A percentile compares a stretch with the other conserved stretches of the same genome.
phyloP scores from a whole-genome alignment of 2,888 invertebrate species.

The Labia minor region DNA sequence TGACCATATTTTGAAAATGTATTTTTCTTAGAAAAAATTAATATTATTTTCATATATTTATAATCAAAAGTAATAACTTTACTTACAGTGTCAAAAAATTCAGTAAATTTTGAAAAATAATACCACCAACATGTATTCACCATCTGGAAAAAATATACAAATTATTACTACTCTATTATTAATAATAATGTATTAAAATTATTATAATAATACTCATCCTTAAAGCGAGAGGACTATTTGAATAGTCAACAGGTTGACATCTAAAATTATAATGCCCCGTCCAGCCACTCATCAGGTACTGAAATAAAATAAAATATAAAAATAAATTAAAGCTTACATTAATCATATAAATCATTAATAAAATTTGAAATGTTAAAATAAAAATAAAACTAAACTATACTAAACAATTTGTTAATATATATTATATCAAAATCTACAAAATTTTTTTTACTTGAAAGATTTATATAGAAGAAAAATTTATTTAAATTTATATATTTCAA shows the following conservation, averaged over 20 bases:
- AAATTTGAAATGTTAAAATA: not conserved
- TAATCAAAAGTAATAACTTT: no score
- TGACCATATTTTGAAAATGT: no score
- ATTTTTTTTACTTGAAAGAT: no score
- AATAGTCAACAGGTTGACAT: slow-evolving; percentile 48
- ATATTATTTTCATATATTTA: no score
- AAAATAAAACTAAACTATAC: no score
- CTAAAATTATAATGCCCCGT: slow-evolving; percentile 42
- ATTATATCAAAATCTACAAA: no score
- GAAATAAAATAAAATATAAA: slow-evolving; percentile 28
- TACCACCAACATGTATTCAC: slow-evolving; percentile 92
- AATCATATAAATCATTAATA: not conserved
- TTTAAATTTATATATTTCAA: no score
- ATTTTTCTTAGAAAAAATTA: no score
- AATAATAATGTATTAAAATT: not conserved
- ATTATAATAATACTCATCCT: slow-evolving; percentile 37
- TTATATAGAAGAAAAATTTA: no score
- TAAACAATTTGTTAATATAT: no score
- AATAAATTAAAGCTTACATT: not conserved
- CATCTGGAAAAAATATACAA: slow-evolving; percentile 50
- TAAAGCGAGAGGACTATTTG: slow-evolving; percentile 40
- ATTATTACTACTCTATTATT: slow-evolving; percentile 19
- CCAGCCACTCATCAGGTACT: slow-evolving; percentile 41
- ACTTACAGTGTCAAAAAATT: slow-evolving; percentile 87
- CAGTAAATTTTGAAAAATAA: slow-evolving; percentile 92